Evolutionary conservation across 2,888 invertebrate genomes (phyloP).

Genomic region (Clepsis dumicolana): DNA sequence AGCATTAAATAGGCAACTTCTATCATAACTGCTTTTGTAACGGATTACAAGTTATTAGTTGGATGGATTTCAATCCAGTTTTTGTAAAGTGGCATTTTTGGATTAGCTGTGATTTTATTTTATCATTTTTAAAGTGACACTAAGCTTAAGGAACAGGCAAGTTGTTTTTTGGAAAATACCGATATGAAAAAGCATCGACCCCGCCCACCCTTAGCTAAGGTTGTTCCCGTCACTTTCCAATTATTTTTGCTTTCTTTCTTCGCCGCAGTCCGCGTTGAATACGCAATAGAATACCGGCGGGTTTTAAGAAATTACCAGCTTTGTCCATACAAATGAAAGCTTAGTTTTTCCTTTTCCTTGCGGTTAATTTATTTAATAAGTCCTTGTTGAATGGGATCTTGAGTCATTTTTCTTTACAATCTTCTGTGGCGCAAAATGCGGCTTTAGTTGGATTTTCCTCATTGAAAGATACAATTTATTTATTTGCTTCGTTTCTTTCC

Average conservation of each 20-base stretch:
- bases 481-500: constrained; percentile 5
- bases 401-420: constrained; percentile 72
- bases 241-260: constrained; percentile 84
- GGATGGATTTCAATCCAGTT: no score
- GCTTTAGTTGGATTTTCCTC: constrained; percentile 31
- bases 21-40: no score
- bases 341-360: constrained; percentile 82
- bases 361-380: constrained; percentile 85
- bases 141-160: neutral
- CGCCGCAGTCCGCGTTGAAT: constrained; percentile 72
- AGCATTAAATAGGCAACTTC: no score
- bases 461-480: constrained; percentile 28
- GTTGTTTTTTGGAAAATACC: constrained; percentile 32
- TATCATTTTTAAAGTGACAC: no score
- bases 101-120: no score
- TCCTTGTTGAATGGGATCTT: constrained; percentile 77
- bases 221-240: constrained; percentile 82
- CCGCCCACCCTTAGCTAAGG: constrained; percentile 48
- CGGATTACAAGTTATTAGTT: no score
- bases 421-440: constrained; percentile 59
- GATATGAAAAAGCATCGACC: constrained; percentile 45
- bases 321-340: constrained; percentile 71
- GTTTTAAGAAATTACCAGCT: constrained; percentile 80
- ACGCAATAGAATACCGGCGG: constrained; percentile 70
- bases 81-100: no score